phyloP scores from a whole-genome alignment of 2,797 vertebrate genomes.

The Nannoperca obscura region DNA sequence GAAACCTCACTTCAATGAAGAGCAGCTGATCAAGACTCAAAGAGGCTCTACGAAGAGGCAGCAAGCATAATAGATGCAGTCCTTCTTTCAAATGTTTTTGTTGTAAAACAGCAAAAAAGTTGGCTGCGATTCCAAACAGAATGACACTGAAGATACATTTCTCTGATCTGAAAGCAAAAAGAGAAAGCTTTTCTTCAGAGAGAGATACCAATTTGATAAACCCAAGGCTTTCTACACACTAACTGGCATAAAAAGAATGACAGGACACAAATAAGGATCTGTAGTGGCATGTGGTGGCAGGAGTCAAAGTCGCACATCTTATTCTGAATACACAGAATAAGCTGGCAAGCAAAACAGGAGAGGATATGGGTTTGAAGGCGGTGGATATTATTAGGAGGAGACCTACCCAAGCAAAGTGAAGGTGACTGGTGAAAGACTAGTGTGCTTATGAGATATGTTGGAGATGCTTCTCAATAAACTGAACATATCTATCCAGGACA shows the following conservation, averaged over 20 bases:
- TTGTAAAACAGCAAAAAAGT: not conserved
- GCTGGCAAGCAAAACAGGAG: not conserved
- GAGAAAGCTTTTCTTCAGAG: not conserved
- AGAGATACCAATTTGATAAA: not conserved
- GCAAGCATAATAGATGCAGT: not conserved
- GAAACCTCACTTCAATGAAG: slow-evolving; percentile 15
- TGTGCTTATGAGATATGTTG: not conserved
- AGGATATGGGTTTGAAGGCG: not conserved
- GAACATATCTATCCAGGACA: not conserved
- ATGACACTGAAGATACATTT: not conserved
- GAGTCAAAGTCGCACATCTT: not conserved
- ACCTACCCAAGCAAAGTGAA: not conserved
- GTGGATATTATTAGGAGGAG: not conserved
- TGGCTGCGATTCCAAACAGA: not conserved
- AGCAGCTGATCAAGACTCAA: slow-evolving; percentile 16
- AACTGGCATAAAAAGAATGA: not conserved
- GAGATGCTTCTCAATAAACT: not conserved
- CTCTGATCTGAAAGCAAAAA: not conserved
- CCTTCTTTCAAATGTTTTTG: not conserved
- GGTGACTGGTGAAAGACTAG: not conserved
- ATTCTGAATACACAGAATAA: not conserved
- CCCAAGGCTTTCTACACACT: not conserved
- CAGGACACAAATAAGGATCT: not conserved
- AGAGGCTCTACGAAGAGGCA: not conserved
- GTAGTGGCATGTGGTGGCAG: not conserved